phyloP scores from a whole-genome alignment of 92 coral and sea anemone species.

The Epizoanthus stellaris region DNA sequence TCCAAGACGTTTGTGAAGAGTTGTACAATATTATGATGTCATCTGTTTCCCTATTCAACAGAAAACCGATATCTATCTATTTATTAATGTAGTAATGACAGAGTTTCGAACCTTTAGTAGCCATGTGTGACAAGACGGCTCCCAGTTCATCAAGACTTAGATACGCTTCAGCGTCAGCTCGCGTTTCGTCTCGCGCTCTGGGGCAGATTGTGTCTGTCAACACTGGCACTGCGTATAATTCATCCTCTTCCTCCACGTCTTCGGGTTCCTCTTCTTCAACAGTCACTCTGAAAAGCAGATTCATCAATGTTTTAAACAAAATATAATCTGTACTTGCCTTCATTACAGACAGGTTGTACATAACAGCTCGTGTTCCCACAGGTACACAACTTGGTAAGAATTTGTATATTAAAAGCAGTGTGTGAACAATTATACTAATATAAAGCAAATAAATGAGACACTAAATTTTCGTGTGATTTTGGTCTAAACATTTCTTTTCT shows the following conservation, averaged over 20 bases:
- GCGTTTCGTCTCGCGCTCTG: not conserved
- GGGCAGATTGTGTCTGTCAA: too few relatives aligned
- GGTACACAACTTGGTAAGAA: too few relatives aligned
- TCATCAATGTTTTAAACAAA: not conserved
- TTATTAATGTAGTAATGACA: not conserved
- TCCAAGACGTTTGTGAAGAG: too few relatives aligned
- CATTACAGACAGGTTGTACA: not conserved
- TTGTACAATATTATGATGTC: too few relatives aligned
- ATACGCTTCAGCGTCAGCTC: not conserved
- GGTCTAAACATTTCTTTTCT: too few relatives aligned
- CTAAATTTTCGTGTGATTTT: too few relatives aligned
- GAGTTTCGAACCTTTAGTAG: constrained; percentile 1
- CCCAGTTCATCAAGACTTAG: constrained; percentile 27
- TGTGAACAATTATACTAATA: too few relatives aligned
- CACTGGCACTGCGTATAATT: too few relatives aligned
- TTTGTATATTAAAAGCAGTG: too few relatives aligned
- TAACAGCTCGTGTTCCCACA: not conserved
- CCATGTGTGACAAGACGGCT: constrained; percentile 15
- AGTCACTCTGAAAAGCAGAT: not conserved
- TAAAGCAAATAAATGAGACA: too few relatives aligned
- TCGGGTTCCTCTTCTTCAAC: not conserved
- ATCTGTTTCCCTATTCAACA: too few relatives aligned
- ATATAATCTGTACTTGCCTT: not conserved
- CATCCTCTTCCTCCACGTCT: not conserved
- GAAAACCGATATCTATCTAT: too few relatives aligned